These are phyloP conservation scores for Merops nubicus DNA, from an alignment of 2,113 vertebrate species.

Conservation along the genomic window DNA sequence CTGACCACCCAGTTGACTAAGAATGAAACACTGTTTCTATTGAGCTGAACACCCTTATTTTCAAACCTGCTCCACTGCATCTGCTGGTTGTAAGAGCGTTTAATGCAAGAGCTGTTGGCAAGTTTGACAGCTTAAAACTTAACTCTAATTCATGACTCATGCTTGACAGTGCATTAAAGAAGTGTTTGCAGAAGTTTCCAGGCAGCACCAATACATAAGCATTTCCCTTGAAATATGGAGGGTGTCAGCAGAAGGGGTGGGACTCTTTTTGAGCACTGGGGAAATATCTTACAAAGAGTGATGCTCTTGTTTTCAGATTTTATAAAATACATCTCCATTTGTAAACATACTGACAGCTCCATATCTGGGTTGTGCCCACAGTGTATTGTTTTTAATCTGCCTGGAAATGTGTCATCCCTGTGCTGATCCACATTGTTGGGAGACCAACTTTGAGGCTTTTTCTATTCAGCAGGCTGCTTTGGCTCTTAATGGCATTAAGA, in stretches of 20 bases:
- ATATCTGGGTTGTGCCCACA: background rate
- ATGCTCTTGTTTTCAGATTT: background rate
- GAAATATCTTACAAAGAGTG: background rate
- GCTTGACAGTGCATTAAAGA: background rate
- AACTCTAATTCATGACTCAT: background rate
- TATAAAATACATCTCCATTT: background rate
- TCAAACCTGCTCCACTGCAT: background rate
- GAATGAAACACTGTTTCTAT: background rate
- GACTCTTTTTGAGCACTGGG: background rate
- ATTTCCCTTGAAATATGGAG: background rate
- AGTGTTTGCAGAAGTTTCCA: background rate
- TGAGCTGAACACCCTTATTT: background rate
- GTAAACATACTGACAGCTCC: background rate
- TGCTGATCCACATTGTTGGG: background rate
- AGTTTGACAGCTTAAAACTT: background rate
- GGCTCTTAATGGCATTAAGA: background rate
- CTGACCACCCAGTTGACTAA: background rate
- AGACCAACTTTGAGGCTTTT: background rate
- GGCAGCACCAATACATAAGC: background rate
- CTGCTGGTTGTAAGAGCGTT: background rate
- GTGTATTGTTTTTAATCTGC: background rate
- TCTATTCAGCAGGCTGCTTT: background rate
- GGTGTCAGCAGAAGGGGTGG: background rate
- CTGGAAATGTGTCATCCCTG: background rate
- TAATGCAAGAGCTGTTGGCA: background rate